Percentiles rank a stretch among this genome's conserved stretches.
These are phyloP conservation scores for Ormyrus thymus DNA, from an alignment of 2,888 invertebrate species.

Conservation along the genomic window DNA sequence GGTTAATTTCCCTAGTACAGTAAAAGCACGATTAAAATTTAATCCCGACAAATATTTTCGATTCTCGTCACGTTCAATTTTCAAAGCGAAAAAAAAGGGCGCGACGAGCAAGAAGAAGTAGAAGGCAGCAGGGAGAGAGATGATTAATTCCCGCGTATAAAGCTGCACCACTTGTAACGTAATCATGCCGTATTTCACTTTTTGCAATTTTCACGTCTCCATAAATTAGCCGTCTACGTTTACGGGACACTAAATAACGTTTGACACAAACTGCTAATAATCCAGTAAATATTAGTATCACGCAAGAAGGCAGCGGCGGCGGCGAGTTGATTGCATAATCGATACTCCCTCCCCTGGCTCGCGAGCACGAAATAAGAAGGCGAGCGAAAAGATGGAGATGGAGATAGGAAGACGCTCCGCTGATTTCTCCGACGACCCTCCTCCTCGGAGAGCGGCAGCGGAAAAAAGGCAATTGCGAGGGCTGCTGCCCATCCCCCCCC, in stretches of 20 bases:
- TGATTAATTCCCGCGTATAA: conserved; percentile 47
- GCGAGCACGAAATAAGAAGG: conserved; percentile 41
- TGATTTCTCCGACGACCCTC: conserved; percentile 36
- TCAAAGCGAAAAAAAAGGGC: conserved; percentile 1
- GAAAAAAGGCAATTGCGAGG: conserved; percentile 48
- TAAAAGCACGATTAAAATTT: conserved; percentile 10
- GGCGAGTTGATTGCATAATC: conserved; percentile 54
- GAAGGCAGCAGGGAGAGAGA: conserved; percentile 16
- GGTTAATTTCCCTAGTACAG: too few relatives aligned
- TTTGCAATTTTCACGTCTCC: conserved; percentile 53
- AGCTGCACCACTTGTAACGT: conserved; percentile 48
- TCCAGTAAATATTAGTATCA: conserved; percentile 53
- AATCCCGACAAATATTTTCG: conserved; percentile 40
- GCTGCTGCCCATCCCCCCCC: conserved; percentile 39
- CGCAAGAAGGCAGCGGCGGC: conserved; percentile 20
- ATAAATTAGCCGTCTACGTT: conserved; percentile 45
- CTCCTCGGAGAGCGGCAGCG: conserved; percentile 23
- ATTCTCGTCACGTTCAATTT: conserved; percentile 42
- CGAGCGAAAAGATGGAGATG: neutral
- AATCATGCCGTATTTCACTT: conserved; percentile 54
- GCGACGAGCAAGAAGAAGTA: neutral
- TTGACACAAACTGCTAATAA: conserved; percentile 55
- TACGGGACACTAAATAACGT: conserved; percentile 49
- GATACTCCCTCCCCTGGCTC: conserved; percentile 18
- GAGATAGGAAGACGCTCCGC: conserved; percentile 19